A percentile compares a stretch with the other conserved stretches of the same genome.
These are phyloP conservation scores for Xyrauchen texanus DNA, from an alignment of 2,113 vertebrate species.

Conservation along the genomic window DNA sequence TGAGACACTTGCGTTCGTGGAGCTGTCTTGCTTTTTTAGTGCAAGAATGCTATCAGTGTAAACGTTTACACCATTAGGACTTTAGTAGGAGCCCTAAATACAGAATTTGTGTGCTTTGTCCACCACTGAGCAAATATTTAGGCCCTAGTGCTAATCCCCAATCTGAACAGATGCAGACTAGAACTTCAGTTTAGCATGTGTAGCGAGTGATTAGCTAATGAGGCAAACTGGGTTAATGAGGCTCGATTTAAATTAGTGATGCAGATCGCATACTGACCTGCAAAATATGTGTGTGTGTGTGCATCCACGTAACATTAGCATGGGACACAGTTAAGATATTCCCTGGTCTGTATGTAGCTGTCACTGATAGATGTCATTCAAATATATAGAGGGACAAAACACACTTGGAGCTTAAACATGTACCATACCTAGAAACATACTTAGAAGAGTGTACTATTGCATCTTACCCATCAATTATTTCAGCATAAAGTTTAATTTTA, in stretches of 20 bases:
- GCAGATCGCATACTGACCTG: slow-evolving; percentile 48
- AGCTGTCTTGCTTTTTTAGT: too few relatives aligned
- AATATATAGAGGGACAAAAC: slow-evolving; percentile 74
- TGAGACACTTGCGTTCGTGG: too few relatives aligned
- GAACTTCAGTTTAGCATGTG: background rate
- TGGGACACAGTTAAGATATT: background rate
- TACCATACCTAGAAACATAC: background rate
- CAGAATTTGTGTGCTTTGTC: too few relatives aligned
- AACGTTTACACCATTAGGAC: too few relatives aligned
- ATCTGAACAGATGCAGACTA: too few relatives aligned
- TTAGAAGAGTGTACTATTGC: too few relatives aligned
- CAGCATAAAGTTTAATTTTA: background rate
- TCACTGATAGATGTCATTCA: slow-evolving; percentile 64
- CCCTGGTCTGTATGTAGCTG: slow-evolving; percentile 34
- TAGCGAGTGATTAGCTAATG: slow-evolving; percentile 21
- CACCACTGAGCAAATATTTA: too few relatives aligned
- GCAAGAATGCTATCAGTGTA: too few relatives aligned
- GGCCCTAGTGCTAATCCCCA: too few relatives aligned
- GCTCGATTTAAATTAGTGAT: slow-evolving; percentile 51
- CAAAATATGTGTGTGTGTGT: slow-evolving; percentile 21
- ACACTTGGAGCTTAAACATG: slow-evolving; percentile 10
- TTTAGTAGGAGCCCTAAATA: too few relatives aligned
- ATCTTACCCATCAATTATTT: too few relatives aligned
- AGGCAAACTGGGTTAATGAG: slow-evolving; percentile 46
- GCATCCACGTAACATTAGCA: background rate